Evolutionary conservation across 2,888 invertebrate genomes (phyloP).

Genomic region (Mesochorus sp.): DNA sequence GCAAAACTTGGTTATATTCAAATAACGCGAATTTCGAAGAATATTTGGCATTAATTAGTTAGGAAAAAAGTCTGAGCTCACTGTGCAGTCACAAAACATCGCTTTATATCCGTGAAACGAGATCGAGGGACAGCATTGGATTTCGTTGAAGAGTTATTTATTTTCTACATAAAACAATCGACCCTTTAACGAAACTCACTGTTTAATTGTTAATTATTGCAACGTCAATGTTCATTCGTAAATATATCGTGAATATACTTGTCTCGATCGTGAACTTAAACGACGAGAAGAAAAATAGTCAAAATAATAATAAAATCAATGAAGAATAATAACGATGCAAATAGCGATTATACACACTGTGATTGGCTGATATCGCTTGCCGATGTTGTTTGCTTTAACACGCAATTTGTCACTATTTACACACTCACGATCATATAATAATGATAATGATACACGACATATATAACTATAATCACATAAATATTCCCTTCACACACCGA

Average conservation of each 20-base stretch:
- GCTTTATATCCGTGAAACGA: slow-evolving; percentile 23
- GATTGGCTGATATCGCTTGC: slow-evolving; percentile 78
- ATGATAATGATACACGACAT: slow-evolving; percentile 32
- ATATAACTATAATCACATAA: slow-evolving; percentile 22
- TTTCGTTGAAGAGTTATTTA: not conserved
- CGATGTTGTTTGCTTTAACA: slow-evolving; percentile 72
- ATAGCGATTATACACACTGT: slow-evolving; percentile 68
- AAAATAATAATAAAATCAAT: not conserved
- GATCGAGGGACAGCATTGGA: slow-evolving; percentile 18
- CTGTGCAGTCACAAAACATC: not conserved
- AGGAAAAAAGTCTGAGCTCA: slow-evolving; percentile 15
- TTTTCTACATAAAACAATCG: slow-evolving; percentile 2
- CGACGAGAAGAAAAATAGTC: not conserved
- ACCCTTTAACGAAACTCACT: slow-evolving; percentile 8
- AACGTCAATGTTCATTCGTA: slow-evolving; percentile 41
- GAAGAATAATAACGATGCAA: slow-evolving; percentile 19
- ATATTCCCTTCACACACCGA: not conserved
- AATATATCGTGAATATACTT: slow-evolving; percentile 10
- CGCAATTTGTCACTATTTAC: slow-evolving; percentile 59
- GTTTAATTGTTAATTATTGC: slow-evolving; percentile 44
- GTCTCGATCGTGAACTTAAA: slow-evolving; percentile 19
- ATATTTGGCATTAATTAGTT: not conserved
- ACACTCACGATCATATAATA: slow-evolving; percentile 21
- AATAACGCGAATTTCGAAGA: not conserved
- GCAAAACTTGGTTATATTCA: not conserved